Base-by-base conservation (phyloP, 2,888 invertebrate species). In the Amorpha juglandis region DNA sequence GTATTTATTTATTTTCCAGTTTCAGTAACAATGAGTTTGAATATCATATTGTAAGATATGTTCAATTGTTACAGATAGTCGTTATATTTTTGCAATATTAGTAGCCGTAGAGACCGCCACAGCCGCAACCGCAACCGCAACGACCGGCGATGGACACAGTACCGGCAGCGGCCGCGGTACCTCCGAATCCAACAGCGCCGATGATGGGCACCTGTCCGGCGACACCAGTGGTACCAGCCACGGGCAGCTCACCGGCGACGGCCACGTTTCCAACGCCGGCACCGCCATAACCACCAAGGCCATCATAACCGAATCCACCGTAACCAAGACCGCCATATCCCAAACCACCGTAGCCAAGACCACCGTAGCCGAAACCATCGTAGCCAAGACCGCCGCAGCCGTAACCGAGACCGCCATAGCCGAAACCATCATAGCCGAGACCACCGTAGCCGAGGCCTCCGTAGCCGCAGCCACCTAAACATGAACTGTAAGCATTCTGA, bases 141-240 rank as follows among this genome's bases (percentile, higher is more conserved):
- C 42, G 63, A 7, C 51, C 52, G 35, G 53, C 42, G 47, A 66
- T 66, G 16, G 66, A 67, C 7, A 73, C 77, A 27, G 71, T 68
- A 33, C 77, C 78, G 8, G 86, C 83, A 3, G 81, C 70, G n/a
- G 79, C 70, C 14, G 81, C 80, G 11, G 86, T 86, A 0, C 80
- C 80, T n/a, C 71, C 65, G 73, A 80, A 78, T 21, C 71, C 70
- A 27, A 81, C 82, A 6, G 78, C 74, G 63, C 82, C 79, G n/a
- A 78, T 71, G 63, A 79, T 77, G 21, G 82, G 81, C 38, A 81
- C 74, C 55, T 77, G 75, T 62, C 82, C 81, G 4, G 71, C 73
- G 27, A 79, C 76, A 65, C 72, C 68, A 16, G 78, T 77, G 35
- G 72, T 70, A 64, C 81, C 82, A 35, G 69, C 72, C 6, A 77